Conservation (phyloP, 2,113 vertebrate genomes). For the Zonotrichia leucophrys region DNA sequence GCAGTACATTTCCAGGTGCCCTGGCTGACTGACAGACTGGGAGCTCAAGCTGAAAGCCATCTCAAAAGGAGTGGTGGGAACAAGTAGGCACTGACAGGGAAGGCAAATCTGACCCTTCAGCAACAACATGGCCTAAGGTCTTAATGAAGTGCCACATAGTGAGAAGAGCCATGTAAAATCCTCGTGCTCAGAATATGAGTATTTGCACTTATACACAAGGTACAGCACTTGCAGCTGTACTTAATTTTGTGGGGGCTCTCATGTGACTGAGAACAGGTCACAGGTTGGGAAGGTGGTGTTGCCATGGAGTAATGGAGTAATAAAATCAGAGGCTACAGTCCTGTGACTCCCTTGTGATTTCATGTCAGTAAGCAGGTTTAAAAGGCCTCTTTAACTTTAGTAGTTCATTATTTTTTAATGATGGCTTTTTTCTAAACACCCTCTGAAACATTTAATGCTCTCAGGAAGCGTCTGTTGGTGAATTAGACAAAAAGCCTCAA, state of each 20-base stretch:
- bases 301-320: background rate
- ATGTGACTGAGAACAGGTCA: background rate
- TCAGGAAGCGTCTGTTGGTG: background rate
- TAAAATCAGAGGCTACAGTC: background rate
- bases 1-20: background rate
- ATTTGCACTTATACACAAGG: background rate
- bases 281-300: background rate
- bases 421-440: background rate
- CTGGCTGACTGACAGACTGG: background rate
- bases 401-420: slow-evolving; percentile 13
- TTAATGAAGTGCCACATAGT: background rate
- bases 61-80: background rate
- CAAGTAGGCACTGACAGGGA: background rate
- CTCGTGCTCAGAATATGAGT: background rate
- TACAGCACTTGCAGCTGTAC: background rate
- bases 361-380: background rate
- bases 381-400: background rate
- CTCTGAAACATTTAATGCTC: background rate
- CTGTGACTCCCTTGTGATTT: slow-evolving; percentile 29
- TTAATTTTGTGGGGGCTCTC: background rate
- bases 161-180: background rate
- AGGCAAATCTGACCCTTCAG: background rate
- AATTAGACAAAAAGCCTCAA: background rate
- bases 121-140: background rate
- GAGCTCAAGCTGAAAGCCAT: background rate